phyloP scores from a whole-genome alignment of 2,113 vertebrate genomes.

The Polypterus senegalus region DNA sequence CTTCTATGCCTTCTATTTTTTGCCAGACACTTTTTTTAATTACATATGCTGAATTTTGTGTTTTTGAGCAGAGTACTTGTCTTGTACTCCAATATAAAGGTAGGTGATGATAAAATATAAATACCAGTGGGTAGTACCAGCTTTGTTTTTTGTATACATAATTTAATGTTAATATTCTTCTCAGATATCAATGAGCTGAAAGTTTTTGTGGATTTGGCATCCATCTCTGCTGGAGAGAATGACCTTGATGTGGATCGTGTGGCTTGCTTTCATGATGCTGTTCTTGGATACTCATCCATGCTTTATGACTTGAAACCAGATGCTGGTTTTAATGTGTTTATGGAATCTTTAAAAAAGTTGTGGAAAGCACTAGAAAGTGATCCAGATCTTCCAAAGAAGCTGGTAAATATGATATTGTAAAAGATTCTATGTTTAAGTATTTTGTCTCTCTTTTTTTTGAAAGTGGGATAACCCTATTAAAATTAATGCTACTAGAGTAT shows the following conservation, averaged over 20 bases:
- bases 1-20: not conserved
- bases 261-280: slow-evolving; percentile 79
- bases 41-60: not conserved
- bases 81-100: too few relatives aligned
- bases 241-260: slow-evolving; percentile 89
- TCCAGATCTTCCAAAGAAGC: slow-evolving; percentile 61
- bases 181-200: slow-evolving; percentile 82
- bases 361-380: slow-evolving; percentile 85
- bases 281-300: slow-evolving; percentile 76
- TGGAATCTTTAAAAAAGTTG: slow-evolving; percentile 57
- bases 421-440: not conserved
- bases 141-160: not conserved
- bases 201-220: slow-evolving; percentile 91
- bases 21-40: not conserved
- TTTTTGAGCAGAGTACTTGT: too few relatives aligned
- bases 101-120: too few relatives aligned
- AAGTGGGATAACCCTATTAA: not conserved
- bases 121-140: too few relatives aligned
- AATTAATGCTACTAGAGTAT: not conserved
- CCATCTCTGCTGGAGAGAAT: slow-evolving; percentile 93
- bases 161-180: slow-evolving; percentile 2
- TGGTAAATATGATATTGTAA: slow-evolving; percentile 46
- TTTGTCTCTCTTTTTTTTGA: not conserved
- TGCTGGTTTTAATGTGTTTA: slow-evolving; percentile 53
- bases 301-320: slow-evolving; percentile 62